phyloP scores from a whole-genome alignment of 2,113 vertebrate genomes.

The Leuciscus idus region DNA sequence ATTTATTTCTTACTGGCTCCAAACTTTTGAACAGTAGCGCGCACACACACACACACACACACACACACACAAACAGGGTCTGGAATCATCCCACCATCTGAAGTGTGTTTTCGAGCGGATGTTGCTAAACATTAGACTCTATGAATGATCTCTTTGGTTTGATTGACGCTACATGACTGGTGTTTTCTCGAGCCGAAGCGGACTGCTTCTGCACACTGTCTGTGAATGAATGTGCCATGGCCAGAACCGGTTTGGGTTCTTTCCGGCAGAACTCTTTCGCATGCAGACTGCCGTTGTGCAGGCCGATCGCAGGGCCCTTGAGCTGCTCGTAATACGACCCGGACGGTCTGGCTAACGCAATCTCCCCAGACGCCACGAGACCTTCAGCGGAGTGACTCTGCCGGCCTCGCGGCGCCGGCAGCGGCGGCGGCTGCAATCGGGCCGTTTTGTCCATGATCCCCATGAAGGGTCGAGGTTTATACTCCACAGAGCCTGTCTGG shows the following conservation, averaged over 20 bases:
- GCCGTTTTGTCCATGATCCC: slow-evolving; percentile 94
- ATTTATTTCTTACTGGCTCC: background rate
- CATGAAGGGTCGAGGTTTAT: slow-evolving; percentile 91
- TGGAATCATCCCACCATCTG: background rate
- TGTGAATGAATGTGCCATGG: slow-evolving; percentile 73
- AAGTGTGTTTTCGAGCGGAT: background rate
- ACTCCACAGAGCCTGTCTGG: slow-evolving; percentile 74
- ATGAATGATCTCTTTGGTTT: slow-evolving; percentile 99
- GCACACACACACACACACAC: too few relatives aligned
- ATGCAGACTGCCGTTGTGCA: slow-evolving; percentile 80
- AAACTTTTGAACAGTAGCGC: background rate
- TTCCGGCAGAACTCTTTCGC: slow-evolving; percentile 78
- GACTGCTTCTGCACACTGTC: slow-evolving; percentile 79
- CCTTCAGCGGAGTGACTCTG: slow-evolving; percentile 77
- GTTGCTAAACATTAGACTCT: slow-evolving; percentile 90
- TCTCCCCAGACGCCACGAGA: slow-evolving; percentile 72
- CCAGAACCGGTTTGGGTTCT: slow-evolving; percentile 79
- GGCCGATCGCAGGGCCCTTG: slow-evolving; percentile 69
- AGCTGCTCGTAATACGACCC: slow-evolving; percentile 75
- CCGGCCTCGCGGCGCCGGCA: slow-evolving; percentile 77
- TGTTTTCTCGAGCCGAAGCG: slow-evolving; percentile 76
- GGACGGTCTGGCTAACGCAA: slow-evolving; percentile 72
- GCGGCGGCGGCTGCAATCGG: slow-evolving; percentile 77
- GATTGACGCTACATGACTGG: slow-evolving; percentile 78
- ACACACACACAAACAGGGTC: too few relatives aligned